Conservation (phyloP, 2,888 invertebrate genomes). For the Coelopa pilipes region DNA sequence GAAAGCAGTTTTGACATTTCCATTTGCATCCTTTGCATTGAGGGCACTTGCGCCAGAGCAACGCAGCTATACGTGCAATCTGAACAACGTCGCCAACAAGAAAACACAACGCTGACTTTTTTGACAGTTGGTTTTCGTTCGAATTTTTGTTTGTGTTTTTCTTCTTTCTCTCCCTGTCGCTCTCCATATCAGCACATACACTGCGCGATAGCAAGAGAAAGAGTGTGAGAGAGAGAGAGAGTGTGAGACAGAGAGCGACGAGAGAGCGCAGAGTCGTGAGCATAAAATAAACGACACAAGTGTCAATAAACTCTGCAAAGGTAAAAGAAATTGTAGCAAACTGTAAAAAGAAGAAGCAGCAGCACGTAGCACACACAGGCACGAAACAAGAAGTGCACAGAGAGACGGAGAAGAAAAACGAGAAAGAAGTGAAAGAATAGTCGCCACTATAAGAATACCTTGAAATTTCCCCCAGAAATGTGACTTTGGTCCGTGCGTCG, state of each 20-base stretch:
- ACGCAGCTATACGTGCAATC: not conserved
- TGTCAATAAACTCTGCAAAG: slow-evolving; percentile 58
- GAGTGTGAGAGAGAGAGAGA: slow-evolving; percentile 6
- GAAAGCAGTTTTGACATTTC: slow-evolving; percentile 10
- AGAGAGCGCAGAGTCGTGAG: slow-evolving; percentile 51
- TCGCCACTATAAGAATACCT: slow-evolving; percentile 15
- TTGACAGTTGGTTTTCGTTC: slow-evolving; percentile 30
- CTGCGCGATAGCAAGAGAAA: not conserved
- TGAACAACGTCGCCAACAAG: slow-evolving; percentile 20
- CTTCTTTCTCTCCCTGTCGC: not conserved
- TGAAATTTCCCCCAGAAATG: slow-evolving; percentile 23
- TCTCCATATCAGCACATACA: not conserved
- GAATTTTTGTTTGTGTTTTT: slow-evolving; percentile 30
- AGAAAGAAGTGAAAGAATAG: not conserved
- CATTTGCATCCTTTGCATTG: not conserved
- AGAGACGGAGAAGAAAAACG: not conserved
- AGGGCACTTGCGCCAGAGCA: slow-evolving; percentile 2
- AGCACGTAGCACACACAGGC: not conserved
- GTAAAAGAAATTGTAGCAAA: slow-evolving; percentile 32
- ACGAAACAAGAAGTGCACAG: slow-evolving; percentile 2
- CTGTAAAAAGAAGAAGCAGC: slow-evolving; percentile 20
- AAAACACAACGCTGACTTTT: slow-evolving; percentile 13
- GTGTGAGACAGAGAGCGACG: slow-evolving; percentile 46
- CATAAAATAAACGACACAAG: slow-evolving; percentile 52
- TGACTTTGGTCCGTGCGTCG: slow-evolving; percentile 6